Percentiles rank a stretch among this genome's conserved stretches.
Conservation (phyloP, 1,140 invertebrate species). For the Dendroctonus valens region DNA sequence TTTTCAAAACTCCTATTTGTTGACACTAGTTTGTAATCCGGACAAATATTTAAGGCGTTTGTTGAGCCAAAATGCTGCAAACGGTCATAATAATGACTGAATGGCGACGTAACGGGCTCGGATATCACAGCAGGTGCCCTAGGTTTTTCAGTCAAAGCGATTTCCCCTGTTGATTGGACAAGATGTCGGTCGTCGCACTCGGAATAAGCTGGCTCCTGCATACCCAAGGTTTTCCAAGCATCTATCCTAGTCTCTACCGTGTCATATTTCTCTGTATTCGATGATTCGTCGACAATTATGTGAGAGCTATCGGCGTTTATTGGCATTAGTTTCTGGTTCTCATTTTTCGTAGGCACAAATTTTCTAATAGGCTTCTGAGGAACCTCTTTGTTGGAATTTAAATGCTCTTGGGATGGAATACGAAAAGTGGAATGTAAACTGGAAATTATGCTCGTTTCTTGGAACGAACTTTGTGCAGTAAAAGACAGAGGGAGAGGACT, state of each 20-base stretch:
- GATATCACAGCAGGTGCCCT: constrained; percentile 44
- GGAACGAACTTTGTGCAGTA: constrained; percentile 53
- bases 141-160: constrained; percentile 26
- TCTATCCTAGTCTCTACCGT: constrained; percentile 67
- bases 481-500: constrained; percentile 71
- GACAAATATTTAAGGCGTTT: constrained; percentile 64
- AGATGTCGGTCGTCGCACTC: constrained; percentile 48
- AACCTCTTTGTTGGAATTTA: constrained; percentile 10
- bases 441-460: constrained; percentile 50
- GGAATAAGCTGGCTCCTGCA: constrained; percentile 67
- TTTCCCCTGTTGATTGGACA: constrained; percentile 30
- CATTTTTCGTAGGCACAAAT: constrained; percentile 51
- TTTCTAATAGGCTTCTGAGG: constrained; percentile 63
- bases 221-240: constrained; percentile 74
- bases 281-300: background rate
- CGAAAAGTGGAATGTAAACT: constrained; percentile 32
- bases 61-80: constrained; percentile 76
- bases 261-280: constrained; percentile 56
- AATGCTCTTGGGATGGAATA: constrained; percentile 33
- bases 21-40: constrained; percentile 43
- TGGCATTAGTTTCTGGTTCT: too few relatives aligned
- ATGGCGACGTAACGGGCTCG: constrained; percentile 21
- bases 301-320: constrained; percentile 33
- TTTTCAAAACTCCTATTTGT: constrained; percentile 9
- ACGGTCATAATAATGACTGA: constrained; percentile 67